Evolutionary conservation across 1,140 invertebrate genomes (phyloP), one percentile per base, ranked within the genome.

Genomic region (Aleiodes sp.): DNA sequence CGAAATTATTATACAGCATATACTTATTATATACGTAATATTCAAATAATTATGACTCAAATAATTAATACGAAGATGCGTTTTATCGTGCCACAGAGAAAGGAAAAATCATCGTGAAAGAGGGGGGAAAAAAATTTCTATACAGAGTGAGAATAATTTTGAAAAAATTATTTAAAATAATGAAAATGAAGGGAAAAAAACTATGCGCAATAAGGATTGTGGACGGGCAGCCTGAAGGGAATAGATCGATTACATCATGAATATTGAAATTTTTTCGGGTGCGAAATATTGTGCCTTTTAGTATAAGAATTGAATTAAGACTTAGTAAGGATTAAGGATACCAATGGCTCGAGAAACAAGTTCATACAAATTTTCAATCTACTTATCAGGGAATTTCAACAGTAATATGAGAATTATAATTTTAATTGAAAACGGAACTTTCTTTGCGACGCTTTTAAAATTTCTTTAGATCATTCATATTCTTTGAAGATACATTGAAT

Each of bases 261-360:
- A 73, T 68, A 62, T 71, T 35, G n/a, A 79, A 70, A 73, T 74
- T 83, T 79, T 83, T 77, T 78, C 79, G 79, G 81, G 80, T 84
- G 84, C 83, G 82, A 76, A 85, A 84, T 84, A 84, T 83, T 84
- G 84, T 86, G 84, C 84, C 84, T 86, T 86, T 83, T 86, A 85
- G 84, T 82, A 78, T 86, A 85, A 86, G 83, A 59, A 75, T 82
- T 81, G 73, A 78, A 81, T 79, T 83, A 78, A 82, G 76, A 76
- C 78, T 79, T 84, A 84, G 78, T 73, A 67, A 75, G 52, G 26
- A 68, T 63, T 70, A 70, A 73, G 71, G 29, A 70, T 73, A 65
- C 60, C 46, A 61, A 62, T 19, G 41, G 46, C 21, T 21, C 19
- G 19, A 59, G 14, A 70, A 57, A 52, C 24, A 31, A 16, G 0